Conservation (phyloP, 2,113 vertebrate genomes). For the Crotalus tigris region DNA sequence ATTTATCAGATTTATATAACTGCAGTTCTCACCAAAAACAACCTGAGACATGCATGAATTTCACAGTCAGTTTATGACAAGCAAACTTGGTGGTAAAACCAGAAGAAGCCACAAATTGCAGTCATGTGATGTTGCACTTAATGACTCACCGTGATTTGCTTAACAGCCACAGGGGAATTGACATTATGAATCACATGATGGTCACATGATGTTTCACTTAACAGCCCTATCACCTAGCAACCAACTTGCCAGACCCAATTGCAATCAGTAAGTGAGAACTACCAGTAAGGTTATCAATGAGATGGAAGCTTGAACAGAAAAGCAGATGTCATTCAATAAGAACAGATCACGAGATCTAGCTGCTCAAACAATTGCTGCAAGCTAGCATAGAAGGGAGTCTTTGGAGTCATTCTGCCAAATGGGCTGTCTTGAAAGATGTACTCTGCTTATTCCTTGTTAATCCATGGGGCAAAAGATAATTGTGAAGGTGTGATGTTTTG, state of each 20-base stretch:
- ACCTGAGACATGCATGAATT: not conserved
- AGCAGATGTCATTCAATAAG: not conserved
- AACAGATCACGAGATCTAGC: not conserved
- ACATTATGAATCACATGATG: not conserved
- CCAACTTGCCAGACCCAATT: not conserved
- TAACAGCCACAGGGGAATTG: not conserved
- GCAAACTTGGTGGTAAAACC: not conserved
- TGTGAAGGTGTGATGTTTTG: not conserved
- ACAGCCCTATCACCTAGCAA: not conserved
- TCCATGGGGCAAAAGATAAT: not conserved
- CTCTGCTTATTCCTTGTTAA: not conserved
- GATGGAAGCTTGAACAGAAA: not conserved
- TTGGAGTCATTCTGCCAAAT: not conserved
- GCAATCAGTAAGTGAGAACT: not conserved
- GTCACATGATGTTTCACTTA: not conserved
- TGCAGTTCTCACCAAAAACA: not conserved
- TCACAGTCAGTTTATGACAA: not conserved
- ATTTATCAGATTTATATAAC: not conserved
- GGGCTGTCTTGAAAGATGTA: not conserved
- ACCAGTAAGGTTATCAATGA: too few species aligned
- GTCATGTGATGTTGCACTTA: not conserved
- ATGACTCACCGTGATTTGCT: not conserved
- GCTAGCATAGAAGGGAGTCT: not conserved
- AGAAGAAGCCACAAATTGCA: not conserved
- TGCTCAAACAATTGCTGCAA: not conserved